Conservation (phyloP, 1,140 invertebrate species). For the Zaprionus lachaisei region DNA sequence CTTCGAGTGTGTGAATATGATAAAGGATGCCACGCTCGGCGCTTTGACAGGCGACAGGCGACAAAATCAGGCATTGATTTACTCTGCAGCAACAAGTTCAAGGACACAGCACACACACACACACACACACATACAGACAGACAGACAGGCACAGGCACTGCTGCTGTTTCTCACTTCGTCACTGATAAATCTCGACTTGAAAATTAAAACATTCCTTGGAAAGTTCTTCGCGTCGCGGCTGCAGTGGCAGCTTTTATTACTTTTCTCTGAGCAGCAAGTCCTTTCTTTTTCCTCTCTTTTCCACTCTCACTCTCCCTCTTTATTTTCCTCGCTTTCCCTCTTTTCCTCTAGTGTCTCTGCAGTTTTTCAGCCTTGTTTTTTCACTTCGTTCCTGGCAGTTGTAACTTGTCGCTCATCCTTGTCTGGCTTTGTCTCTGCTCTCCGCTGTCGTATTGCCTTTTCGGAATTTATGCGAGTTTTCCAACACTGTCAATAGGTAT, state of each 20-base stretch:
- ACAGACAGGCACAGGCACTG: conserved; percentile 28
- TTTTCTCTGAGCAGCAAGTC: not conserved
- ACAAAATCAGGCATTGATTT: conserved; percentile 30
- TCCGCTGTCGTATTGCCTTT: conserved; percentile 10
- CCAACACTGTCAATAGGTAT: not conserved
- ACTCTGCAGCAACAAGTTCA: conserved; percentile 54
- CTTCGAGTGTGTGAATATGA: conserved; percentile 67
- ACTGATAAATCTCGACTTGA: conserved; percentile 57
- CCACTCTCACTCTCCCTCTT: not conserved
- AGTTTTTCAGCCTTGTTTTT: not conserved
- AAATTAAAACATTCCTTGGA: conserved; percentile 73
- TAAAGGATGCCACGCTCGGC: conserved; percentile 45
- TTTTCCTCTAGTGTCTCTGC: not conserved
- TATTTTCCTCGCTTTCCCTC: too few relatives aligned
- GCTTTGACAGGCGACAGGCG: conserved; percentile 19
- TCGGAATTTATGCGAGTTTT: conserved; percentile 23
- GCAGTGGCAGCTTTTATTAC: conserved; percentile 4
- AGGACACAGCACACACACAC: conserved; percentile 38
- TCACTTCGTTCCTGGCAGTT: not conserved
- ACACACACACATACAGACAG: not conserved
- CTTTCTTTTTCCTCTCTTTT: not conserved
- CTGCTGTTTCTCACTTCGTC: conserved; percentile 34
- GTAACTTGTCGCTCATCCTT: conserved; percentile 8
- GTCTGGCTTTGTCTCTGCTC: not conserved
- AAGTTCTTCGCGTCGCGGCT: conserved; percentile 29